Evolutionary conservation across 1,140 invertebrate species (phyloP).

Genomic region (Drosophila baimaii): DNA sequence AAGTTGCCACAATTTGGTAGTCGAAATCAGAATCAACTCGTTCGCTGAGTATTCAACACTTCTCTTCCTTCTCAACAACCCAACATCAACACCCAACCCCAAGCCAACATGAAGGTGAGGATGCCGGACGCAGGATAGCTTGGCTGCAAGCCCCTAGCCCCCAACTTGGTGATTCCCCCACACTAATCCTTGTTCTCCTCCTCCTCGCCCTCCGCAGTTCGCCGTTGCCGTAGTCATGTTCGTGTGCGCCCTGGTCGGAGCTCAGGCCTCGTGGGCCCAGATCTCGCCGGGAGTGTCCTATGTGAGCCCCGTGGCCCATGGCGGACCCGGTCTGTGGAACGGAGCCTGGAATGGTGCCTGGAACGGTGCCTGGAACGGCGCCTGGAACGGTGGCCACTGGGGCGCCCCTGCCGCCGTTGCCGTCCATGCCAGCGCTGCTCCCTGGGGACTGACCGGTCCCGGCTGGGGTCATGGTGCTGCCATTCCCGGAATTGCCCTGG

Average conservation of each 20-base stretch:
- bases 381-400: slow-evolving; percentile 61
- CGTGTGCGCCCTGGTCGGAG: slow-evolving; percentile 78
- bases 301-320: slow-evolving; percentile 71
- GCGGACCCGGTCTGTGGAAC: slow-evolving; percentile 54
- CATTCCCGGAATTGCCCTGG: slow-evolving; percentile 75
- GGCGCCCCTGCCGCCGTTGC: slow-evolving; percentile 69
- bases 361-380: slow-evolving; percentile 68
- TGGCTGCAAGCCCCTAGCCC: too few species aligned
- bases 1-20: slow-evolving; percentile 83
- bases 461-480: slow-evolving; percentile 64
- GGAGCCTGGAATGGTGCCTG: slow-evolving; percentile 61
- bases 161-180: neutral
- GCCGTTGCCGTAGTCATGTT: slow-evolving; percentile 84
- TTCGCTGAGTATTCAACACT: slow-evolving; percentile 82
- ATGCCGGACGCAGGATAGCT: neutral
- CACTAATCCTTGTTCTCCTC: slow-evolving; percentile 12
- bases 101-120: slow-evolving; percentile 83
- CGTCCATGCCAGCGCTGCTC: slow-evolving; percentile 59
- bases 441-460: slow-evolving; percentile 67
- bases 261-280: slow-evolving; percentile 72
- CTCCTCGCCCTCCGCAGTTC: slow-evolving; percentile 64
- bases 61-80: slow-evolving; percentile 60
- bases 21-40: slow-evolving; percentile 84
- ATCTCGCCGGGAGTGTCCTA: slow-evolving; percentile 76
- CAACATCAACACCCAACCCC: slow-evolving; percentile 57